Evolutionary conservation across 2,113 vertebrate species (phyloP).

Genomic region (Austrofundulus limnaeus): DNA sequence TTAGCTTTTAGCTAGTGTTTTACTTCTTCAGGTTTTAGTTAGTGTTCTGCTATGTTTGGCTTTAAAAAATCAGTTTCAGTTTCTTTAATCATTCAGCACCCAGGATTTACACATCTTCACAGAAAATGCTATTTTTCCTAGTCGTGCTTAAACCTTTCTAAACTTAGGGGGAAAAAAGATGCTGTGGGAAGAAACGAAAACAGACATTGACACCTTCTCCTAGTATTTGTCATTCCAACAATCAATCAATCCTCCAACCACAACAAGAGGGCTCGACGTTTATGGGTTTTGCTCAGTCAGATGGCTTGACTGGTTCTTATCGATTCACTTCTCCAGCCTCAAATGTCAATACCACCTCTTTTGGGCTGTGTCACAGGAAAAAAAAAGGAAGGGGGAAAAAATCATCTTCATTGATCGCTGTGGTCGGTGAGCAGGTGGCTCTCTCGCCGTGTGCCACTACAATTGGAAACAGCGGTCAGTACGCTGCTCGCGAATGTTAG

Average conservation of each 20-base stretch:
- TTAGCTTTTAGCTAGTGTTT: too few relatives aligned
- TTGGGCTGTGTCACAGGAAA: conserved; percentile 79
- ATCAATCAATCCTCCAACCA: conserved; percentile 89
- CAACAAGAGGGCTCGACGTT: conserved; percentile 84
- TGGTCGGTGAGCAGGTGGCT: conserved; percentile 85
- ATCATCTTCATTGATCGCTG: conserved; percentile 92
- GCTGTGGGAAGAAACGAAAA: conserved; percentile 15
- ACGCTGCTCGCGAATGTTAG: conserved; percentile 69
- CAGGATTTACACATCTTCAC: too few relatives aligned
- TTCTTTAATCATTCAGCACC: too few relatives aligned
- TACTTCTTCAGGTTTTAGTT: too few relatives aligned
- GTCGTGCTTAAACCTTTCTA: neutral
- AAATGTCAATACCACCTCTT: conserved; percentile 93
- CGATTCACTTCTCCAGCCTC: conserved; percentile 83
- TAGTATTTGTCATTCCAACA: conserved; percentile 82
- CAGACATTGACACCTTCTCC: conserved; percentile 68
- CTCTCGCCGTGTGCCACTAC: conserved; percentile 76
- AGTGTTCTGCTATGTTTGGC: too few relatives aligned
- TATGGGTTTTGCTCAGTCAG: conserved; percentile 87
- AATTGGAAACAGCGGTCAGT: conserved; percentile 78
- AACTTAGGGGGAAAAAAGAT: conserved; percentile 15
- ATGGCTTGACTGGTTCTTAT: conserved; percentile 82
- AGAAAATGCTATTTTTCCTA: too few relatives aligned
- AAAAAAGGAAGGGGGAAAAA: conserved; percentile 76
- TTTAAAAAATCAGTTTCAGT: too few relatives aligned